phyloP scores from a whole-genome alignment of 2,797 vertebrate species.

The Anisognathus igniventris region DNA sequence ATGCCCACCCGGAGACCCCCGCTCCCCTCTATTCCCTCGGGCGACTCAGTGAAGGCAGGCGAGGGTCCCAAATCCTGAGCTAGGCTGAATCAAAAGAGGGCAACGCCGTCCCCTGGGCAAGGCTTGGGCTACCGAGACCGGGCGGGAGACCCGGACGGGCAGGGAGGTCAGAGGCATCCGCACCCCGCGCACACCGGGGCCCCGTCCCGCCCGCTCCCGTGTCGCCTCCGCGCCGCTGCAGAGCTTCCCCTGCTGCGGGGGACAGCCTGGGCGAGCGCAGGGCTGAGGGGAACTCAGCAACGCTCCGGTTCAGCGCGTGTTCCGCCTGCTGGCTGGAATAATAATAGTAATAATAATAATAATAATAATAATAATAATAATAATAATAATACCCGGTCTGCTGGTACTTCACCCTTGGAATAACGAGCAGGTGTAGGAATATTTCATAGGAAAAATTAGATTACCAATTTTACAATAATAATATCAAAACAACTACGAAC shows the following conservation, averaged over 20 bases:
- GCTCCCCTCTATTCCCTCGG: fast-evolving
- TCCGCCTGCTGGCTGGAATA: neutral
- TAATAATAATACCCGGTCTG: neutral
- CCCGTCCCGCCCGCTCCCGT: neutral
- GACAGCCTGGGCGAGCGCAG: neutral
- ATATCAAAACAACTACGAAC: neutral
- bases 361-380: no score
- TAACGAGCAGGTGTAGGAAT: neutral
- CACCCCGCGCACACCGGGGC: neutral
- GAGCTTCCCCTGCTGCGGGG: neutral
- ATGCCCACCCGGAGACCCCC: neutral
- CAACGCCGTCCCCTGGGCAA: neutral
- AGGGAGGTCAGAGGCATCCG: neutral
- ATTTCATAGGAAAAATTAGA: neutral
- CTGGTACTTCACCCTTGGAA: neutral
- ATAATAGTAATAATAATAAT: neutral
- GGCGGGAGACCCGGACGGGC: neutral
- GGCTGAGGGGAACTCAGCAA: neutral
- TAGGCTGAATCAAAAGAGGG: neutral
- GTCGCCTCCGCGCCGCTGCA: neutral
- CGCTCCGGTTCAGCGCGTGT: neutral
- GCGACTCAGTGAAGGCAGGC: neutral
- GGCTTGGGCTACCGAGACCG: neutral
- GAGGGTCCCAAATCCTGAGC: neutral
- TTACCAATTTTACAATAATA: neutral